phyloP scores from a whole-genome alignment of 92 coral and sea anemone genomes.

The Porites evermanni region DNA sequence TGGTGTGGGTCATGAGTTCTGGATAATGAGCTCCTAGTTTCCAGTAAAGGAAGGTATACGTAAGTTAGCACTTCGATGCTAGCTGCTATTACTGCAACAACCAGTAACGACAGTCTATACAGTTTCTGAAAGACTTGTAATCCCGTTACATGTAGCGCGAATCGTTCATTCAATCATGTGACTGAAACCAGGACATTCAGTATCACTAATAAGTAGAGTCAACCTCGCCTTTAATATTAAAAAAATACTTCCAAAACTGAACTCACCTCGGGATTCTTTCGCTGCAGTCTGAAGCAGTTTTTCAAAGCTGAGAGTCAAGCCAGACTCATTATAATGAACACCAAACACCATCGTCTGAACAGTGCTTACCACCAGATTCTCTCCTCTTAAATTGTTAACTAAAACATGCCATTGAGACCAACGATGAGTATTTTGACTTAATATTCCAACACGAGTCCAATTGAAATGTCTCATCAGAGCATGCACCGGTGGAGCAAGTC shows the following conservation, averaged over 20 bases:
- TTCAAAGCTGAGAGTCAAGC: constrained; percentile 45
- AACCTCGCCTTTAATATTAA: neutral
- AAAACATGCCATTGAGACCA: constrained; percentile 72
- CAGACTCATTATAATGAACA: constrained; percentile 36
- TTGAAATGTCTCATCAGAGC: constrained; percentile 65
- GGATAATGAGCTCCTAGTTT: too few relatives aligned
- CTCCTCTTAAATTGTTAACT: constrained; percentile 37
- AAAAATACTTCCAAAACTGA: neutral
- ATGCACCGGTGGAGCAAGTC: constrained; percentile 55
- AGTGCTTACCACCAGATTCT: constrained; percentile 55
- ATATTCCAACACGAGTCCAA: constrained; percentile 76
- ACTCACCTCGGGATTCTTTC: constrained; percentile 65
- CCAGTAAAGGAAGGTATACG: too few relatives aligned
- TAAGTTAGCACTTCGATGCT: too few relatives aligned
- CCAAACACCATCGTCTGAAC: constrained; percentile 36
- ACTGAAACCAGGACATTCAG: too few relatives aligned
- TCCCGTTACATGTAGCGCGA: too few relatives aligned
- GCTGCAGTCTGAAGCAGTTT: constrained; percentile 48
- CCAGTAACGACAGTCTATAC: too few relatives aligned
- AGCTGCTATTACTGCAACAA: too few relatives aligned
- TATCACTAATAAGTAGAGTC: too few relatives aligned
- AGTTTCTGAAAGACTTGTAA: too few relatives aligned
- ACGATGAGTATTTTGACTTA: constrained; percentile 59
- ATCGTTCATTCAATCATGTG: too few relatives aligned
- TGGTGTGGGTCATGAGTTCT: too few relatives aligned